Conservation (phyloP, 2,797 vertebrate genomes). For the Molossus molossus region DNA sequence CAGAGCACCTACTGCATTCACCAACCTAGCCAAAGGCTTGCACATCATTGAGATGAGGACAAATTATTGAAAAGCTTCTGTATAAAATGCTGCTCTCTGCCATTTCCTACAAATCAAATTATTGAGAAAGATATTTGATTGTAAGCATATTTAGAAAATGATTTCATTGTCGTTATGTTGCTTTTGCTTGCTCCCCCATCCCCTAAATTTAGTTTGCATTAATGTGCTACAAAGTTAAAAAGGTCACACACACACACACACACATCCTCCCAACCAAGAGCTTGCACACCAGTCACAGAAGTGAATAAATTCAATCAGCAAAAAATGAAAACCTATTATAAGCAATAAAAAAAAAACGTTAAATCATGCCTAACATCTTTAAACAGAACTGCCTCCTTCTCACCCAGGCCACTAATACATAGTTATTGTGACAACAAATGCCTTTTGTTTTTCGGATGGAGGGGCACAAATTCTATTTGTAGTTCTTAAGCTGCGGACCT, state of each 20-base stretch:
- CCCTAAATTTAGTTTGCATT: constrained; percentile 82
- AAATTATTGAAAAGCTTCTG: constrained; percentile 85
- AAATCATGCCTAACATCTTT: constrained; percentile 82
- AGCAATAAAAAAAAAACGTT: constrained; percentile 77
- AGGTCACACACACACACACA: constrained; percentile 70
- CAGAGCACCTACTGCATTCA: constrained; percentile 77
- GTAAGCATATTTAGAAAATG: constrained; percentile 86
- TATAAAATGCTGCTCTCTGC: constrained; percentile 83
- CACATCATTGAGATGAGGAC: constrained; percentile 82
- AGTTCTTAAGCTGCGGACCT: constrained; percentile 54
- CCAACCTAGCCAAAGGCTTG: constrained; percentile 78
- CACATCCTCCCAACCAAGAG: constrained; percentile 49
- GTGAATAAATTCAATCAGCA: constrained; percentile 83
- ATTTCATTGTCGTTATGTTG: constrained; percentile 83
- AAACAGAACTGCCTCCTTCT: constrained; percentile 77
- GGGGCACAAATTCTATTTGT: constrained; percentile 74
- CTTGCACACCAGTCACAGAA: constrained; percentile 61
- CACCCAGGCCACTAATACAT: constrained; percentile 65
- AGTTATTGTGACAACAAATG: constrained; percentile 74
- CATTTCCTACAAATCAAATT: constrained; percentile 88
- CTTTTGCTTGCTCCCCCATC: constrained; percentile 70
- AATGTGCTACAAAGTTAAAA: constrained; percentile 82
- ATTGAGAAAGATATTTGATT: constrained; percentile 84
- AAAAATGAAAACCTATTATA: constrained; percentile 81
- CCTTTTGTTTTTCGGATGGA: constrained; percentile 30